A percentile compares a stretch with the other conserved stretches of the same genome.
Evolutionary conservation across 2,888 invertebrate genomes (phyloP).

Genomic region (Gymnoscelis rufifasciata): DNA sequence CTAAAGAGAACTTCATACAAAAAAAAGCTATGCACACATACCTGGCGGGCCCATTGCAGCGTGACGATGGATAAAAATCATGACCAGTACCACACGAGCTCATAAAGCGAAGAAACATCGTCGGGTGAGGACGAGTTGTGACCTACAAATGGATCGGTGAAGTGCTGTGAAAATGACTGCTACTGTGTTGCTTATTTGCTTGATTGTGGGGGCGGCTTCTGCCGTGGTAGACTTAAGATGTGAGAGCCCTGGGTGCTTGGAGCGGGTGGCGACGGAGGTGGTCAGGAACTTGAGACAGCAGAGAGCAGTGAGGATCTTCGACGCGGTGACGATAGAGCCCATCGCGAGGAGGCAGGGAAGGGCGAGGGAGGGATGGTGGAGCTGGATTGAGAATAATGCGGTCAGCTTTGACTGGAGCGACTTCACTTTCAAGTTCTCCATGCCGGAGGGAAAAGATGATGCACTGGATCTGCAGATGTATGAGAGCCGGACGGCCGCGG

Average conservation of each 20-base stretch:
- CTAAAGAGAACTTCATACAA: conserved; percentile 59
- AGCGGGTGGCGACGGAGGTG: conserved; percentile 70
- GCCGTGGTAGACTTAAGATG: conserved; percentile 69
- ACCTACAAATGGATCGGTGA: conserved; percentile 72
- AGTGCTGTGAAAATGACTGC: conserved; percentile 65
- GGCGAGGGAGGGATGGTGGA: conserved; percentile 58
- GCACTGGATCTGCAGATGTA: conserved; percentile 70
- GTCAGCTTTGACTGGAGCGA: conserved; percentile 77
- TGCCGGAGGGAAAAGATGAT: conserved; percentile 63
- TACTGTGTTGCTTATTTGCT: conserved; percentile 54
- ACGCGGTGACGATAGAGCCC: conserved; percentile 77
- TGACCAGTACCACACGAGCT: conserved; percentile 55
- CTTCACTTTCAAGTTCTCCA: conserved; percentile 71
- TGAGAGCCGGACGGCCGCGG: conserved; percentile 64
- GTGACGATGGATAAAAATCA: conserved; percentile 75
- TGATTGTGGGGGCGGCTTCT: conserved; percentile 51
- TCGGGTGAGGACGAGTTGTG: conserved; percentile 60
- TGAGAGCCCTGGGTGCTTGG: conserved; percentile 81
- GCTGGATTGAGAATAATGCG: conserved; percentile 72
- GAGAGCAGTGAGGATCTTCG: conserved; percentile 74
- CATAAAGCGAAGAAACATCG: conserved; percentile 69
- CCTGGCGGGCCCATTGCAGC: conserved; percentile 55
- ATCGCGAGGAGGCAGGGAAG: conserved; percentile 60
- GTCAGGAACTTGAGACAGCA: conserved; percentile 72
- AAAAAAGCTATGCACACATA: conserved; percentile 62